Conservation (phyloP, 2,888 invertebrate species). For the Microplitis manilae region DNA sequence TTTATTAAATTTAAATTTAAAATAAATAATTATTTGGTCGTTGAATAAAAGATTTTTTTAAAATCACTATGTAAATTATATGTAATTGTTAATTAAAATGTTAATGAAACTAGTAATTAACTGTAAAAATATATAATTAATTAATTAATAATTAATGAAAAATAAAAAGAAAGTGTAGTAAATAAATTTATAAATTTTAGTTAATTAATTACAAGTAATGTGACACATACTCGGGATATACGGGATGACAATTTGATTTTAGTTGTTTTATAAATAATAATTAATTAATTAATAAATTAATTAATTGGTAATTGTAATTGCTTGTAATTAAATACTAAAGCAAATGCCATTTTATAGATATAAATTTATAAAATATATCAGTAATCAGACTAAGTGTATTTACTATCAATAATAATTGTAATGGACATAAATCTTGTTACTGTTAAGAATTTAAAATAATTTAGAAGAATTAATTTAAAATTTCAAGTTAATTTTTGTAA, state of each 20-base stretch:
- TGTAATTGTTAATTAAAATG: slow-evolving; percentile 2
- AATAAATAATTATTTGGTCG: neutral
- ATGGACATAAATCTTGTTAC: neutral
- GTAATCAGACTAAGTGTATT: neutral
- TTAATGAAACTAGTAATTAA: neutral
- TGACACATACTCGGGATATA: slow-evolving; percentile 59
- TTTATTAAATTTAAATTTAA: neutral
- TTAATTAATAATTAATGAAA: neutral
- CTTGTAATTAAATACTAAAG: neutral
- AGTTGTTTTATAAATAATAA: neutral
- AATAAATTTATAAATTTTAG: slow-evolving; percentile 8
- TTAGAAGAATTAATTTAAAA: neutral
- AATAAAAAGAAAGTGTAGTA: neutral
- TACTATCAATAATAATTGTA: neutral
- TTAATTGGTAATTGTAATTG: neutral
- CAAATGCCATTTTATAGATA: neutral
- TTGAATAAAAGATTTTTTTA: neutral
- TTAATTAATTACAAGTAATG: slow-evolving; percentile 47
- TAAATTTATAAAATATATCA: neutral
- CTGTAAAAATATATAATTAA: neutral
- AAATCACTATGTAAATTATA: neutral
- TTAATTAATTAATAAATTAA: neutral
- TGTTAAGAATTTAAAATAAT: neutral
- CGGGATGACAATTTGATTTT: slow-evolving; percentile 47
- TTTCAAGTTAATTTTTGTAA: neutral